These are phyloP conservation scores for Neolamprologus caudopunctatus DNA, from an alignment of 2,113 vertebrate species.

Conservation along the genomic window DNA sequence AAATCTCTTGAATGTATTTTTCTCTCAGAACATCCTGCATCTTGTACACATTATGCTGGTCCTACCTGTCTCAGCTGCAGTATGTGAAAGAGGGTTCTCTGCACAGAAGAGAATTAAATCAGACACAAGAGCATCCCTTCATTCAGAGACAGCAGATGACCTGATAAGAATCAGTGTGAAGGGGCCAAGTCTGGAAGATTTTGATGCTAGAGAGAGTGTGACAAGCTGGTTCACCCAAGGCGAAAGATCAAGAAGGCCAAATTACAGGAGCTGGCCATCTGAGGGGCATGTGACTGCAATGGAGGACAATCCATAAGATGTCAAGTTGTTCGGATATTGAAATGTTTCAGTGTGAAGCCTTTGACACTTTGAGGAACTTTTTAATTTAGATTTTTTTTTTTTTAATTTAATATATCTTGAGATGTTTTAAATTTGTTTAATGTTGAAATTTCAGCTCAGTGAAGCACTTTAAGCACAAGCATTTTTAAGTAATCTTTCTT, in stretches of 20 bases:
- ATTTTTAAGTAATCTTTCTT: neutral
- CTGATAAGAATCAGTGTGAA: neutral
- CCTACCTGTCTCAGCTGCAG: fast-evolving
- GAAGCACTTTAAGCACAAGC: neutral
- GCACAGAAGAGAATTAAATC: neutral
- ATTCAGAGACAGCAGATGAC: neutral
- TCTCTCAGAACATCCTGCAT: neutral
- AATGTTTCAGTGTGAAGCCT: neutral
- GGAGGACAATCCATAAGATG: neutral
- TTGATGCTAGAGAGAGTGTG: neutral
- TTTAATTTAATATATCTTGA: neutral
- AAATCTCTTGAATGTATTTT: neutral
- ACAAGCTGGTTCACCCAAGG: neutral
- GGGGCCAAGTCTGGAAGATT: neutral
- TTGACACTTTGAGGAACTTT: no score
- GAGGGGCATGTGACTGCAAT: neutral
- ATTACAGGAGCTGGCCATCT: neutral
- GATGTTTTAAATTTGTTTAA: neutral
- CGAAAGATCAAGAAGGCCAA: neutral
- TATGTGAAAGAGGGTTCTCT: neutral
- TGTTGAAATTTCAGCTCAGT: neutral
- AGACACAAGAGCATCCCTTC: neutral
- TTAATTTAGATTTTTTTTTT: no score
- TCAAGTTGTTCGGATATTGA: fast-evolving
- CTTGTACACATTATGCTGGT: neutral